Conservation (phyloP, 2,113 vertebrate species). For the Neomonachus schauinslandi region DNA sequence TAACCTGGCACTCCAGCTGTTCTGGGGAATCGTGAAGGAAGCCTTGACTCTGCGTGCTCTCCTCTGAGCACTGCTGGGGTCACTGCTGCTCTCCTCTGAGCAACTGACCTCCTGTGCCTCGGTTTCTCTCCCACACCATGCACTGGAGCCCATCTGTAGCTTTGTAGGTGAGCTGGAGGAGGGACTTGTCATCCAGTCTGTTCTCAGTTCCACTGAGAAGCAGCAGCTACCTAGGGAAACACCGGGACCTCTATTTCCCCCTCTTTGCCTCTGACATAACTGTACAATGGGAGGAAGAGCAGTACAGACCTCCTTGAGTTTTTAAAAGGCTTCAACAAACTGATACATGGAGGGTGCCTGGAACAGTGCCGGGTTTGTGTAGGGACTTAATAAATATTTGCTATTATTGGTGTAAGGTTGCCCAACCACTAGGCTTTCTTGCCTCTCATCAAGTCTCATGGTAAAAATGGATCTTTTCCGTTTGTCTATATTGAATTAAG, state of each 20-base stretch:
- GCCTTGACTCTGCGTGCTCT: neutral
- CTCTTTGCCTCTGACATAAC: neutral
- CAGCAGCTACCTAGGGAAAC: neutral
- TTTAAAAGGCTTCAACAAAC: neutral
- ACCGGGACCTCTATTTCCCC: too few relatives aligned
- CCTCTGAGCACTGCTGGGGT: neutral
- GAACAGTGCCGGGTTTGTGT: neutral
- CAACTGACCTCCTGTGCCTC: neutral
- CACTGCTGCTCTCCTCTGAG: neutral
- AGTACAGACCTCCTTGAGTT: too few relatives aligned
- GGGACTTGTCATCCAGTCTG: neutral
- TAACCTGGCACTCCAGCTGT: neutral
- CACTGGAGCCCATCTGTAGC: neutral
- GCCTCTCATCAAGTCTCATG: neutral
- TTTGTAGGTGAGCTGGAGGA: neutral
- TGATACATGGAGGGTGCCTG: neutral
- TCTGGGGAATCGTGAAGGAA: neutral
- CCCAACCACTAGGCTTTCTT: neutral
- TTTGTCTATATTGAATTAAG: neutral
- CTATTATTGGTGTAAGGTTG: neutral
- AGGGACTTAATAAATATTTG: neutral
- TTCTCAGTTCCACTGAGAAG: neutral
- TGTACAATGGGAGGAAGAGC: accelerated
- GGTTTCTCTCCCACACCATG: neutral
- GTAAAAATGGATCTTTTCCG: neutral